Evolutionary conservation across 2,888 invertebrate genomes (phyloP).

Genomic region (Mystacides longicornis): DNA sequence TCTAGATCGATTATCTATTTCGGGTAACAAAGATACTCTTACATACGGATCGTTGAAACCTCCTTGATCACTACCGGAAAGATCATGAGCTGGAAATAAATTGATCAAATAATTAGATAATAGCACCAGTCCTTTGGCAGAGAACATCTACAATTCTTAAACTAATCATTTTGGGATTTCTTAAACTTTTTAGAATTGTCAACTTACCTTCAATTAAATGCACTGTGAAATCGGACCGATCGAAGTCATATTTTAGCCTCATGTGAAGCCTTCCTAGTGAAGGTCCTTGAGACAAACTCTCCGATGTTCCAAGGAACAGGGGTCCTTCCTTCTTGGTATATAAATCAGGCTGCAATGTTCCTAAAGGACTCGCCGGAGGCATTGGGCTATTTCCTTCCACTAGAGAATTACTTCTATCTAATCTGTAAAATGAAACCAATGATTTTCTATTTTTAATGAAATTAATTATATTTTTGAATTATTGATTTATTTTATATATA

Average conservation of each 20-base stretch:
- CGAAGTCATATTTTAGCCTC: constrained; percentile 81
- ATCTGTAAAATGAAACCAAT: constrained; percentile 30
- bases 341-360: constrained; percentile 80
- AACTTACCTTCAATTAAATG: constrained; percentile 89
- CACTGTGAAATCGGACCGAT: constrained; percentile 82
- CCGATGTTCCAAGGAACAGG: constrained; percentile 58
- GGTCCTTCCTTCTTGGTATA: constrained; percentile 77
- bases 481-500: no score
- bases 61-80: constrained; percentile 76
- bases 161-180: no score
- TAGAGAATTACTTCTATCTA: constrained; percentile 48
- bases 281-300: constrained; percentile 52
- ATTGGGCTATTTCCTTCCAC: constrained; percentile 44
- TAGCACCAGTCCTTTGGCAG: no score
- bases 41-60: constrained; percentile 90
- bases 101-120: no score
- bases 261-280: constrained; percentile 77
- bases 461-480: no score
- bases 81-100: constrained; percentile 59
- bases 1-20: constrained; percentile 76
- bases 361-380: constrained; percentile 56
- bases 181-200: no score
- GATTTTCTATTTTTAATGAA: no score
- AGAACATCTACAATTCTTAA: no score
- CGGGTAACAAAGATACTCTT: constrained; percentile 68